These are phyloP conservation scores for Agrilus mali DNA, from an alignment of 2,888 invertebrate species.

Conservation along the genomic window DNA sequence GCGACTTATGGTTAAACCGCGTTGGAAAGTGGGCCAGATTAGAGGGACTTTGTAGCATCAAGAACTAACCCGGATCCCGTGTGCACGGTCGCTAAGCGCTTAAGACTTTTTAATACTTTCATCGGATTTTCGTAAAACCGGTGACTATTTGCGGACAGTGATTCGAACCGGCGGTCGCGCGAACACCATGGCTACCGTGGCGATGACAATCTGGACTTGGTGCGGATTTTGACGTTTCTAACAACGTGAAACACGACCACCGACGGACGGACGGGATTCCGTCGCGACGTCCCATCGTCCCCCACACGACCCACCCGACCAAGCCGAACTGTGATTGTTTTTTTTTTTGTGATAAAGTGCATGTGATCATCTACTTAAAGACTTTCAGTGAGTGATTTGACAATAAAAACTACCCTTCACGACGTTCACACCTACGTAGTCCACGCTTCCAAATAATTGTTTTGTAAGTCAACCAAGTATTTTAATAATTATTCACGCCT, in stretches of 20 bases:
- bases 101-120: conserved; percentile 65
- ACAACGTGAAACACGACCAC: neutral
- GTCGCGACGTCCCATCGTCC: too few species aligned
- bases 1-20: conserved; percentile 63
- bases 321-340: too few species aligned
- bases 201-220: neutral
- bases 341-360: too few species aligned
- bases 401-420: too few species aligned
- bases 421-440: too few species aligned
- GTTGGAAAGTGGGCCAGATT: conserved; percentile 65
- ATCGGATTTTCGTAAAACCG: conserved; percentile 35
- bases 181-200: conserved; percentile 6
- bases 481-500: too few species aligned
- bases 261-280: too few species aligned
- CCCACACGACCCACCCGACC: too few species aligned
- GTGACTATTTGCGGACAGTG: conserved; percentile 27
- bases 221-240: neutral
- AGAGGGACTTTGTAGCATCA: conserved; percentile 42
- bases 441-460: too few species aligned
- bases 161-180: conserved; percentile 22
- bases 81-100: conserved; percentile 50
- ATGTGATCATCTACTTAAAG: too few species aligned
- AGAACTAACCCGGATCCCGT: conserved; percentile 42
- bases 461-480: too few species aligned
- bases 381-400: too few species aligned